Percentiles rank a stretch among this genome's conserved stretches.
Evolutionary conservation across 1,140 invertebrate species (phyloP).

Genomic region (Drosophila fuyamai): DNA sequence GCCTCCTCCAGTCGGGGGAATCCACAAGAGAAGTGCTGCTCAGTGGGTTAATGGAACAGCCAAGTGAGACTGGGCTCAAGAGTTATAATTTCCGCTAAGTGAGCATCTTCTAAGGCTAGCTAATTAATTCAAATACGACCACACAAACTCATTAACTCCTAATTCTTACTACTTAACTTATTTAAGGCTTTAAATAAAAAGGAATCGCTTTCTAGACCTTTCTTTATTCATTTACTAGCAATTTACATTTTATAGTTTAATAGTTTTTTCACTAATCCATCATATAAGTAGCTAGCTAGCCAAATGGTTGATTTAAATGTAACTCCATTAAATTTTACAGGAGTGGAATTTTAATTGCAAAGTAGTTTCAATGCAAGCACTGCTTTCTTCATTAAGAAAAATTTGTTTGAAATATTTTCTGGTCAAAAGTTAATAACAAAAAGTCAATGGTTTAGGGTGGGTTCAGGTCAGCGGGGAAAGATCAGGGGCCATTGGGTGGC

Average conservation of each 20-base stretch:
- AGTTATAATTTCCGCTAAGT: conserved; percentile 2
- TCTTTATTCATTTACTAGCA: background rate
- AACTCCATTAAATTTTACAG: no score
- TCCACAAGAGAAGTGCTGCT: conserved; percentile 15
- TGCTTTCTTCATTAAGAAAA: conserved; percentile 5
- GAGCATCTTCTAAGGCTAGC: conserved; percentile 2
- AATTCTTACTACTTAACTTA: no score
- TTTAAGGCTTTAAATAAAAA: no score
- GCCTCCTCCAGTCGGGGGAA: conserved; percentile 12
- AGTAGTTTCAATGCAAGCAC: background rate
- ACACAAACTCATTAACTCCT: background rate
- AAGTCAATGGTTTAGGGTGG: conserved; percentile 15
- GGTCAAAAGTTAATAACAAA: conserved; percentile 33
- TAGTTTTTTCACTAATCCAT: no score
- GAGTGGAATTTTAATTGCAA: background rate
- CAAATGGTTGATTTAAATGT: no score
- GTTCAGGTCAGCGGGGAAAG: conserved; percentile 8
- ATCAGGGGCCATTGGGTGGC: background rate
- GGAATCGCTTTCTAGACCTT: background rate
- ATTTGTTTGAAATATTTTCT: conserved; percentile 10
- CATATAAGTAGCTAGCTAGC: no score
- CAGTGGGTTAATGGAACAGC: conserved; percentile 74
- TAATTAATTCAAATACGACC: background rate
- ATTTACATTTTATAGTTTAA: no score
- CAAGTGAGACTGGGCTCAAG: conserved; percentile 1